Evolutionary conservation across 2,797 vertebrate genomes (phyloP).

Genomic region (Oophaga sylvatica): DNA sequence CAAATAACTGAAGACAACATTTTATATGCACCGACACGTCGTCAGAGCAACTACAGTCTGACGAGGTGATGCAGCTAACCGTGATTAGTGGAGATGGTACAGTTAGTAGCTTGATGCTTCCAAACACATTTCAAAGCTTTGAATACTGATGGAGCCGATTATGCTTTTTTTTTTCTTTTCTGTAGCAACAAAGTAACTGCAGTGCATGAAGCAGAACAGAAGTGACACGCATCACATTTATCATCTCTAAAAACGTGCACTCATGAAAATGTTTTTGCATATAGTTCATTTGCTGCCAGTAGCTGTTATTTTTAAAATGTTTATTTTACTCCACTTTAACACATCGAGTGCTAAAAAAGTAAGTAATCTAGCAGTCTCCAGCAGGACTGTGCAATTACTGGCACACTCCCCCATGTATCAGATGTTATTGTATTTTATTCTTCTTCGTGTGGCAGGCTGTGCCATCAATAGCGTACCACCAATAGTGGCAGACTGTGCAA

Average conservation of each 20-base stretch:
- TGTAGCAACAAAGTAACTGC: constrained; percentile 13
- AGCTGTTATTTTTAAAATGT: not conserved
- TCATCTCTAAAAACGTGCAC: not conserved
- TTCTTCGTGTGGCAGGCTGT: no score
- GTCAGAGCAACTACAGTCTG: constrained; percentile 11
- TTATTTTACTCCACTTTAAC: not conserved
- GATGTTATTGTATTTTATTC: not conserved
- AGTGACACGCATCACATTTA: constrained; percentile 5
- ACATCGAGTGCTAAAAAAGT: not conserved
- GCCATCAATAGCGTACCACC: no score
- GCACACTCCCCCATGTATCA: not conserved
- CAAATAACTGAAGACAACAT: constrained; percentile 28
- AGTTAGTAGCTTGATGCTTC: constrained; percentile 33
- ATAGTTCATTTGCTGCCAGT: not conserved
- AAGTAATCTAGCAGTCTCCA: not conserved
- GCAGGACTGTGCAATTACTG: not conserved
- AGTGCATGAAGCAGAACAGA: constrained; percentile 16
- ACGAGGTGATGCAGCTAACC: constrained; percentile 38
- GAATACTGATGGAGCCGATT: constrained; percentile 16
- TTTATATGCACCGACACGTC: constrained; percentile 34
- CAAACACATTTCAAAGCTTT: constrained; percentile 20
- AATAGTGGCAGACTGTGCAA: no score
- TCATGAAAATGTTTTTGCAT: constrained; percentile 5
- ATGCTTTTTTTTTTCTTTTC: not conserved
- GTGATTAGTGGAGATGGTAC: constrained; percentile 36